Evolutionary conservation across 1,140 invertebrate genomes (phyloP), one percentile per base, ranked within the genome.

Genomic region (Teleogryllus occipitalis): DNA sequence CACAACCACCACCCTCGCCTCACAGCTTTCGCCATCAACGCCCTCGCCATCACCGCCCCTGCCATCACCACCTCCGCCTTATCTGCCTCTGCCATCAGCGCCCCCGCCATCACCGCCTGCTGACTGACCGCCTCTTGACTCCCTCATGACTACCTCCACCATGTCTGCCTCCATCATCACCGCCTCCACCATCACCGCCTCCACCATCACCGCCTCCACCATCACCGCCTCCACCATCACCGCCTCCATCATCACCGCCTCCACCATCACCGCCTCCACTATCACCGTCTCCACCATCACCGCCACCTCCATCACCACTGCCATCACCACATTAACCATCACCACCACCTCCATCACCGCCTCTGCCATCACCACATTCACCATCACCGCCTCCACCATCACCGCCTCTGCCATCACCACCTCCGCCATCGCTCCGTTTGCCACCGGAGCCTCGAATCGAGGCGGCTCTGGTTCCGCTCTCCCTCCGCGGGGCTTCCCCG

Each of bases 221-320:
- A 72, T n/a, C n/a, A 72, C 65, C n/a, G n/a, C 65, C n/a, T 15
- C 65, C n/a, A 72, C n/a, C n/a, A 72, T n/a, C n/a, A 72, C 65
- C n/a, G n/a, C 65, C n/a, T 15, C 65, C n/a, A 72, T 6, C n/a
- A 72, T n/a, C n/a, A 72, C 65, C 6, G n/a, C 65, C n/a, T 15
- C 65, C n/a, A 6, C 65, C n/a, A 72, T 72, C n/a, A 72, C 65
- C 6, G n/a, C 65, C n/a, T 15, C 65, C 6, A 72, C 65, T 72
- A 72, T n/a, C n/a, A 72, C 65, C n/a, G 6, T n/a, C n/a, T 1
- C 65, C n/a, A 3, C 65, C n/a, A 15, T 6, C n/a, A 72, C 6
- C n/a, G 6, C 65, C n/a, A 1, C 65, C n/a, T 14, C 65, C n/a
- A 72, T n/a, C n/a, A 72, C 65, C n/a, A 72, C 65, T 6, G 1